These are phyloP conservation scores for Jordanella pulchra DNA, from an alignment of 2,797 vertebrate genomes.

Conservation along the genomic window DNA sequence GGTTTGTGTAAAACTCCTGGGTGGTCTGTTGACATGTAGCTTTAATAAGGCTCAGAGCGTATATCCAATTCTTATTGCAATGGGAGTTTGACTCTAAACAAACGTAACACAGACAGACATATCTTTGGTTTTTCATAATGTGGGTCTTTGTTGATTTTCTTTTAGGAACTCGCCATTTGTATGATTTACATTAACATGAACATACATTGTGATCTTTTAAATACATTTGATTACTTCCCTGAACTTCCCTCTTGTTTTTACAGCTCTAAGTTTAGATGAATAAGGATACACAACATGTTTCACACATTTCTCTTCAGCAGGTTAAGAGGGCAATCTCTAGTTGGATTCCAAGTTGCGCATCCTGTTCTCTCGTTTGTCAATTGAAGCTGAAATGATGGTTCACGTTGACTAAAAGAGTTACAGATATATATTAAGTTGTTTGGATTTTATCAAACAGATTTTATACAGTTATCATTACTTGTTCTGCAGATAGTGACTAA, in stretches of 20 bases:
- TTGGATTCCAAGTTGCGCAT: conserved; percentile 27
- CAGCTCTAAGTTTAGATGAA: neutral
- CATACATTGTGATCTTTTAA: neutral
- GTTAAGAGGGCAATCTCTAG: conserved; percentile 15
- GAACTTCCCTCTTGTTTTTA: neutral
- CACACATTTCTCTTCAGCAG: neutral
- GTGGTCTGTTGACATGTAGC: conserved; percentile 77
- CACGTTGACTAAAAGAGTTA: conserved; percentile 16
- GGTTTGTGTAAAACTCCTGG: conserved; percentile 73
- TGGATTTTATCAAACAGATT: conserved; percentile 32
- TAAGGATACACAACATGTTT: neutral
- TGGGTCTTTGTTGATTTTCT: conserved; percentile 35
- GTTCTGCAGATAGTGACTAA: conserved; percentile 28
- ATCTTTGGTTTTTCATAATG: conserved; percentile 50
- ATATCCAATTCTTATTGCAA: conserved; percentile 61
- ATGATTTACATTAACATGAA: neutral
- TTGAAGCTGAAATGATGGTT: conserved; percentile 26
- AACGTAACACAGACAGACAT: conserved; percentile 59
- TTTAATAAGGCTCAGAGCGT: conserved; percentile 64
- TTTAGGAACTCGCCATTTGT: conserved; percentile 19
- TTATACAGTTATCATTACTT: conserved; percentile 34
- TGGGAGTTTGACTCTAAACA: conserved; percentile 69
- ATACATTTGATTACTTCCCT: neutral
- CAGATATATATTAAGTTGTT: conserved; percentile 18
- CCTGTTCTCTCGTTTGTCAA: conserved; percentile 62